These are phyloP conservation scores for Melanotaenia duboulayi DNA, from an alignment of 2,113 vertebrate genomes.

Conservation along the genomic window DNA sequence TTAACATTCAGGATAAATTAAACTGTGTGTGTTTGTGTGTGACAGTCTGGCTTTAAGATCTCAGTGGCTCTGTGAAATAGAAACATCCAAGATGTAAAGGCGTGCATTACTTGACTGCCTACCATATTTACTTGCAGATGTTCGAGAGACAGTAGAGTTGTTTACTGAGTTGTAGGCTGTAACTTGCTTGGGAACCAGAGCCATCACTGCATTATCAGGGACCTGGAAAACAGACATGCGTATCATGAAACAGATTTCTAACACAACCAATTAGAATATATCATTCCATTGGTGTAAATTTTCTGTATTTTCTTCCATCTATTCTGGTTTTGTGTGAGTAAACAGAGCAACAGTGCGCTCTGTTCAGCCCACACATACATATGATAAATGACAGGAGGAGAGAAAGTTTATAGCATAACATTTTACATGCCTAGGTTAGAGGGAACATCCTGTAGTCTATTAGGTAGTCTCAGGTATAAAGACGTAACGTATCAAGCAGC, in stretches of 20 bases:
- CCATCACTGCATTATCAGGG: slow-evolving; percentile 93
- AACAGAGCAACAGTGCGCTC: slow-evolving; percentile 47
- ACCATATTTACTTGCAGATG: slow-evolving; percentile 98
- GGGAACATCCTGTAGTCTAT: slow-evolving; percentile 62
- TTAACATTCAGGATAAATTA: too few species aligned
- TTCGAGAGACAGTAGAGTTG: slow-evolving; percentile 96
- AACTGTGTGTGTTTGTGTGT: too few species aligned
- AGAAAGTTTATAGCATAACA: slow-evolving; percentile 41
- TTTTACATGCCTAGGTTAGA: slow-evolving; percentile 40
- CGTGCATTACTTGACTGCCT: slow-evolving; percentile 2
- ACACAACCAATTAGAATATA: slow-evolving; percentile 28
- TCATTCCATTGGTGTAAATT: slow-evolving; percentile 43
- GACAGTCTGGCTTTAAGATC: too few species aligned
- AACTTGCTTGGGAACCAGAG: slow-evolving; percentile 97
- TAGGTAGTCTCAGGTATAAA: slow-evolving; percentile 44
- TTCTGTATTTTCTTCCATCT: slow-evolving; percentile 50
- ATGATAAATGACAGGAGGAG: slow-evolving; percentile 62
- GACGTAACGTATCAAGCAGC: slow-evolving; percentile 23
- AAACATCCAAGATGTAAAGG: not conserved
- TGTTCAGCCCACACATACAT: slow-evolving; percentile 44
- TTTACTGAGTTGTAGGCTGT: slow-evolving; percentile 97
- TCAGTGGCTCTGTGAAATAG: not conserved
- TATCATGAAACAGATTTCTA: slow-evolving; percentile 34
- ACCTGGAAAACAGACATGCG: slow-evolving; percentile 81
- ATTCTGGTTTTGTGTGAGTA: slow-evolving; percentile 45